Base-by-base conservation (phyloP, 2,797 vertebrate species). In the Coregonus sp. region DNA sequence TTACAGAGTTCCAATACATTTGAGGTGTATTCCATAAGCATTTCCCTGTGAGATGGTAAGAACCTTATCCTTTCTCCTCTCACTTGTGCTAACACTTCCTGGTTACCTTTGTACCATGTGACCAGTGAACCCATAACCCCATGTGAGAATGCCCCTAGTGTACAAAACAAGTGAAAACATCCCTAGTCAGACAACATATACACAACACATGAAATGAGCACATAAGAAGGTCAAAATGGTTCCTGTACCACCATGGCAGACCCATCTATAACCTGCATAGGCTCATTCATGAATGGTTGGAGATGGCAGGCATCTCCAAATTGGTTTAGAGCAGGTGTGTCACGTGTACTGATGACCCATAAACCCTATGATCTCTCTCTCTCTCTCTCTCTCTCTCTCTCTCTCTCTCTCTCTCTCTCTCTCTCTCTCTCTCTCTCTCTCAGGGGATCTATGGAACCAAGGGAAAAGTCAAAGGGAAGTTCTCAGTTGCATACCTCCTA, bases 81-180 rank as follows among this genome's bases (percentile, higher is more conserved):
- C 56, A 61, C 1, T 6, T 61, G n/a, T 61, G 56, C 5, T 3
- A 61, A 20, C 20, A 61, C 56, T 9, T 61, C 40, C n/a, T 61
- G 56, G 56, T 61, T 61, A 61, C 56, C 56, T 61, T n/a, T 61
- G n/a, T 47, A 20, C 54, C 54, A 56, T 56, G 54, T 56, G 54
- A 56, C 15, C 54, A 56, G 54, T 56, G 4, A 56, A 4, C 54
- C 18, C 9, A 5, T 20, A 61, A 20, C n/a, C 4, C n/a, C 56
- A 59, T 6, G 5, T 59, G 5, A 25, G n/a, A 61, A 56, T 56
- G 5, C 16, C 51, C 51, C 12, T 14, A 54, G 51, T 54, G 15
- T 16, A 59, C 5, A 59, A n/a, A 59, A 16, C 54, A 18, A 59
- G 54, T 14, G 15, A 14, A 54, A 54, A 54, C 52, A 54, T 54